Base-by-base conservation (phyloP, 2,888 invertebrate genomes). In the Emmelina monodactyla region DNA sequence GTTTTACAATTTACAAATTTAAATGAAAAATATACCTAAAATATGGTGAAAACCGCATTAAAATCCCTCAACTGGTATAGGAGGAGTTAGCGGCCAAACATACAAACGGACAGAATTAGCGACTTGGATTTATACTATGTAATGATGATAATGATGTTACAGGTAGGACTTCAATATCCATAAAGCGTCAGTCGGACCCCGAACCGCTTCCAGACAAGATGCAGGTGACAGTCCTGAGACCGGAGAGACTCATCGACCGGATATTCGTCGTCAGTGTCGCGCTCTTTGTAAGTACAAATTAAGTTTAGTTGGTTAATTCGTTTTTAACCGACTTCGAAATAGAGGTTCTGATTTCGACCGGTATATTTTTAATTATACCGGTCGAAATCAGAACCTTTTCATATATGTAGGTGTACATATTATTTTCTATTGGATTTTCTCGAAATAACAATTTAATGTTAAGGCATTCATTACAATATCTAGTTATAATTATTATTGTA, bases 191-290 rank as follows among this genome's bases (percentile, higher is more conserved):
- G 25, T 38, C 41, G 0, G 10, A 45, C 1, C 12, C 34, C 11
- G 47, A 48, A n/a, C 33, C 43, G 0, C 56, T 70, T 0, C 47
- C 54, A 7, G 56, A 60, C 2, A 39, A 41, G 0, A 39, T 85
- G n/a, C 54, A 71, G 0, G 71, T 88, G 2, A 80, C 81, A 1
- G 84, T 90, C 2, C 65, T 83, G 37, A 71, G 89, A 1, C 81
- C 84, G 22, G 68, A 84, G 34, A 78, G 89, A 14, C 48, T 85
- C 19, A 85, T 93, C 28, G 92, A 93, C 65, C 83, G 71, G 9
- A 64, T 91, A 3, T 94, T 94, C 55, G 86, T 87, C 0, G 83
- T 79, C 28, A 89, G 90, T 38, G 90, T 94, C 3, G 88, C 88
- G 2, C 69, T 85, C 31, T 82, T 94, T 32, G 87, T 88, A 35